Evolutionary conservation across 2,113 vertebrate species (phyloP), one percentile per base, ranked within the genome.

Genomic region (Todiramphus chloris): DNA sequence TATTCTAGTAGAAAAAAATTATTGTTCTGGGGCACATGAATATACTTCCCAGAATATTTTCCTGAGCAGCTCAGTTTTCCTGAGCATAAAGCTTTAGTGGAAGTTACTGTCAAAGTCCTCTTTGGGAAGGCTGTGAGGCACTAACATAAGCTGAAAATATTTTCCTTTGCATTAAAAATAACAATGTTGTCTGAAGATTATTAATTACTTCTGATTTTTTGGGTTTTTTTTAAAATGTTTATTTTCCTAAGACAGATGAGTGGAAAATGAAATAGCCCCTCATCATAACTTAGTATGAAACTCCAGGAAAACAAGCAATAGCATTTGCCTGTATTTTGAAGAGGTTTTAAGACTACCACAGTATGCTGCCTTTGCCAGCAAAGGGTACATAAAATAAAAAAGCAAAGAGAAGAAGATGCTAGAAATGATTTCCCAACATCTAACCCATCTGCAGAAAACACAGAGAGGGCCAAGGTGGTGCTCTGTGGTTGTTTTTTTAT

Each of bases 371-470:
- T 93, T 85, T 85, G 56, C 31, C 68, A 88, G 31, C 68, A 83
- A 78, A 83, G 1, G 2, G n/a, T 51, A 51, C 13, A 60, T 64
- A 86, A 77, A 87, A 86, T 31, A 63, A 70, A 93, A 91, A 82
- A 1, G 0, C 28, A 43, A 73, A 53, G 9, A 80, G n/a, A 81
- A 68, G 50, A 89, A 70, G 56, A 78, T 78, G 30, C 30, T 77
- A 77, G 72, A 93, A 92, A 78, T 89, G 83, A 74, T 77, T 90
- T 85, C 59, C 69, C 46, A 88, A 67, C 44, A 75, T 67, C 46
- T 86, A 86, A 70, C 41, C 27, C 75, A 94, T 82, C 62, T 85
- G 78, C 41, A 93, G 83, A 51, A 94, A 90, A 39, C n/a, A 77
- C 5, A 78, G 68, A 37, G 5, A 41, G 35, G 68, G 64, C 55